Evolutionary conservation across 2,888 invertebrate species (phyloP), one percentile per base, ranked within the genome.

Genomic region (Syritta pipiens): DNA sequence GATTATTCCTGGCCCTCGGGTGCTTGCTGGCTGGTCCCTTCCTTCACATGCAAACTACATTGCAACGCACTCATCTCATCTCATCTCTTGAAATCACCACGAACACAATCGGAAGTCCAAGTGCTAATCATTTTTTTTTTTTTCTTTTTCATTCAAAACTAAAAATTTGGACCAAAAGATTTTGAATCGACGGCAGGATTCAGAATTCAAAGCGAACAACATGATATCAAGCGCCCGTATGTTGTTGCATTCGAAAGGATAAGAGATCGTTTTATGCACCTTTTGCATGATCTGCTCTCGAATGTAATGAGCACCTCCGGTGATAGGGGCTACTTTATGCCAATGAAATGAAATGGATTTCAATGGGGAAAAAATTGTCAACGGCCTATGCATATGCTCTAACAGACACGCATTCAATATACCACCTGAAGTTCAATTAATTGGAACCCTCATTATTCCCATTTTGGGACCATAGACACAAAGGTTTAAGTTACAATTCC

Each of bases 371-470:
- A 44, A 63, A 37, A 63, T 30, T 77, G 77, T 77, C 77, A 77
- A 77, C 59, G 51, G 40, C 28, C 40, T 35, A 22, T 24, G 40
- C 48, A 26, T 67, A 32, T n/a, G 42, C 28, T 55, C 26, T 26
- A 24, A 51, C 32, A 44, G 48, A 30, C n/a, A n/a, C 63, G 44
- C 59, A 57, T 79, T 74, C 74, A 74, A 62, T 74, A 74, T 74
- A 79, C 79, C 79, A 79, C 79, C 79, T 79, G 79, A 79, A 74
- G 74, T 79, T 79, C 74, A 62, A 79, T 79, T 79, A 76, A 74
- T 74, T 79, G 79, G 42, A 79, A 79, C 79, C 74, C 79, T 79
- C 62, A 79, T 79, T 55, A 62, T 53, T 14, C 2, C 20, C 20
- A 17, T 53, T 53, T 26, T 57, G 67, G 67, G 74, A 60, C 65